A percentile compares a stretch with the other conserved stretches of the same genome.
Evolutionary conservation across 2,888 invertebrate genomes (phyloP).

Genomic region (Odontothrips loti): DNA sequence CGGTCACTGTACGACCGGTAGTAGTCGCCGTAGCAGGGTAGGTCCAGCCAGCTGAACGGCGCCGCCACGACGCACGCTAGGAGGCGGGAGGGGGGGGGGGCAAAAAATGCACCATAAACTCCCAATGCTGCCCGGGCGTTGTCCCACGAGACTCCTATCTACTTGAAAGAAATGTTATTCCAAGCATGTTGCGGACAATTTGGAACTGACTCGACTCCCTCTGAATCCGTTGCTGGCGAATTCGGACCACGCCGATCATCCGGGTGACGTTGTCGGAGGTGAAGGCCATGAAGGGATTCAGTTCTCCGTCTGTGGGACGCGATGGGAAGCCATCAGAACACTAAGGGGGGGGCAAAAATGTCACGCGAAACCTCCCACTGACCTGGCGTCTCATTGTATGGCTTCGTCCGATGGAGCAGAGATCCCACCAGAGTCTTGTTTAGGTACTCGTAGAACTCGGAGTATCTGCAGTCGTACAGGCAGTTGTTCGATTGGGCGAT

Average conservation of each 20-base stretch:
- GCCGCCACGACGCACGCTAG: not conserved
- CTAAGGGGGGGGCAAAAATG: too few relatives aligned
- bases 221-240: not conserved
- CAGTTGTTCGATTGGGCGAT: not conserved
- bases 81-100: not conserved
- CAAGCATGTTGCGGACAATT: too few relatives aligned
- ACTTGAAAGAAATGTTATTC: too few relatives aligned
- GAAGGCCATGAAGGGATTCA: not conserved
- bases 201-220: not conserved
- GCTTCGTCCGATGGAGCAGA: not conserved
- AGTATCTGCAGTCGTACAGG: not conserved
- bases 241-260: not conserved
- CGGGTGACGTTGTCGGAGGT: conserved; percentile 4
- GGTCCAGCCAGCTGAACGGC: not conserved
- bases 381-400: not conserved
- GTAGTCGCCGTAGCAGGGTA: not conserved
- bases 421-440: not conserved
- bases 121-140: too few relatives aligned
- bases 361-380: not conserved
- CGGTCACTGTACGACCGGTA: not conserved
- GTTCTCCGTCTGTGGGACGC: too few relatives aligned
- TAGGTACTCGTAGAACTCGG: conserved; percentile 5
- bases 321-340: too few relatives aligned
- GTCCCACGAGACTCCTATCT: too few relatives aligned
- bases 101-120: not conserved